Evolutionary conservation across 2,797 vertebrate genomes (phyloP).

Genomic region (Eulemur albifrons): DNA sequence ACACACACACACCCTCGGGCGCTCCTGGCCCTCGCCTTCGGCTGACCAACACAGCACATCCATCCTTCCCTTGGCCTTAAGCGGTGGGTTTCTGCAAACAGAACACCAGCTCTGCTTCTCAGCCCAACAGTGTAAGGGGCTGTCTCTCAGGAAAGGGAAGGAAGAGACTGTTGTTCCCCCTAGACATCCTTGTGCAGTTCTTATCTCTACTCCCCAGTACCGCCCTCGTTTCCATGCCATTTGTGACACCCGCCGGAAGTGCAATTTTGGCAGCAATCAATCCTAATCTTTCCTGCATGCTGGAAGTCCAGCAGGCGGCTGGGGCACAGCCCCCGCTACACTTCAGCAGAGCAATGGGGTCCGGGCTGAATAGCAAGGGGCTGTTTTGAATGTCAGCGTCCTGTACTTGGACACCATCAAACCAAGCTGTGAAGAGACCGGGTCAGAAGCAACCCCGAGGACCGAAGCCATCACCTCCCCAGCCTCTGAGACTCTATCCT

Average conservation of each 20-base stretch:
- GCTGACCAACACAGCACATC: neutral
- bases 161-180: neutral
- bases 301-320: no score
- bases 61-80: neutral
- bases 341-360: neutral
- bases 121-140: neutral
- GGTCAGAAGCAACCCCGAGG: rapidly evolving
- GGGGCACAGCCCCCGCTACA: neutral
- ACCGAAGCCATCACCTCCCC: neutral
- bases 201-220: neutral
- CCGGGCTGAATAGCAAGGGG: neutral
- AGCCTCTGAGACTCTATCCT: neutral
- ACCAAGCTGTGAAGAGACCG: neutral
- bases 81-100: neutral
- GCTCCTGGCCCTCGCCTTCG: neutral
- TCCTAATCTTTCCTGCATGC: neutral
- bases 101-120: neutral
- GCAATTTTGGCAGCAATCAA: neutral
- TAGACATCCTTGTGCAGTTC: no score
- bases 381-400: neutral
- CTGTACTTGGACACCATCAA: neutral
- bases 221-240: neutral
- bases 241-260: neutral
- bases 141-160: neutral
- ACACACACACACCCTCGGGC: neutral